Conservation (phyloP, 2,888 invertebrate genomes). For the Ochropleura plecta region DNA sequence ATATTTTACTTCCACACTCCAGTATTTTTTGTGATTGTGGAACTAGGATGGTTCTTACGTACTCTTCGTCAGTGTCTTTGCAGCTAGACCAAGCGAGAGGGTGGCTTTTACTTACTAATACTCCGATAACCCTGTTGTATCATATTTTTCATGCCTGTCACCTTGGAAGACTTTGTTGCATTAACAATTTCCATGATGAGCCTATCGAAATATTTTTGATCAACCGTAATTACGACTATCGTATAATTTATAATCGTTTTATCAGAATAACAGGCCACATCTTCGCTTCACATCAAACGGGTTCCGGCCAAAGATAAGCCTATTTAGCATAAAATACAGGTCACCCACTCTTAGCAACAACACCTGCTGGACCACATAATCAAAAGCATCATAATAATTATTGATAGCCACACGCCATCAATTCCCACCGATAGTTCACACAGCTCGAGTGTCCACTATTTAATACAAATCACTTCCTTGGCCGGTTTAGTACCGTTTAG, state of each 20-base stretch:
- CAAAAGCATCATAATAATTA: constrained; percentile 6
- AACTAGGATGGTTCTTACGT: neutral
- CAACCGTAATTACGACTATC: neutral
- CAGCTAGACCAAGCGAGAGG: neutral
- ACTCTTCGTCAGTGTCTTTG: neutral
- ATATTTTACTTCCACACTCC: neutral
- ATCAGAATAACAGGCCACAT: neutral
- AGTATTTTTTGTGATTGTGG: constrained; percentile 7
- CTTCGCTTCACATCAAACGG: no score
- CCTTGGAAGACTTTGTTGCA: neutral
- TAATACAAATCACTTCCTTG: constrained; percentile 67
- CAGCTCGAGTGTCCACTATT: constrained; percentile 31
- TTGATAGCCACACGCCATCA: constrained; percentile 11
- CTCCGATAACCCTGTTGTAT: neutral
- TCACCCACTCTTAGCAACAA: neutral
- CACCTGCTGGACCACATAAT: constrained; percentile 1
- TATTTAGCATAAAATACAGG: no score
- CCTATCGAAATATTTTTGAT: neutral
- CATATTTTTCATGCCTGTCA: neutral
- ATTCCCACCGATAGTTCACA: constrained; percentile 60
- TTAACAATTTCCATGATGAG: neutral
- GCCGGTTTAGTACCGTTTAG: constrained; percentile 64
- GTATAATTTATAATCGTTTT: neutral
- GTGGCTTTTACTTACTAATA: neutral
- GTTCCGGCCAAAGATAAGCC: no score